Base-by-base conservation (phyloP, 2,797 vertebrate species). In the Etheostoma perlongum region DNA sequence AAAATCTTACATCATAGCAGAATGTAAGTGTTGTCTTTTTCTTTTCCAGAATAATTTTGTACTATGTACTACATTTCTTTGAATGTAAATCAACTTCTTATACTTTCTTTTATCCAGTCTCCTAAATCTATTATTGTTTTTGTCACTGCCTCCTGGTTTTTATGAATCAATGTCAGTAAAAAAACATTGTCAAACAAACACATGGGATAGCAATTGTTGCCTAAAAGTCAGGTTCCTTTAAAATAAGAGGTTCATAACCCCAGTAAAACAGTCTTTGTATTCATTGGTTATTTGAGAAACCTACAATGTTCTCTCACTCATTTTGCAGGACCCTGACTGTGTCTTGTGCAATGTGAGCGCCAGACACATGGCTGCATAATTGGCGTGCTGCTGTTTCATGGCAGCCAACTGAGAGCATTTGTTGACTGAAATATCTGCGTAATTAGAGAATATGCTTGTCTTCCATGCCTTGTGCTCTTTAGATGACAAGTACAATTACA, bases 401-500 rank as follows among this genome's bases (percentile, higher is more conserved):
- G 87, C 85, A 91, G 85, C 85, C 84, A 85, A 76, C 85, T 67
- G 83, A 74, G 86, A 86, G 78, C 57, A 81, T 88, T 88, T 88
- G 86, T 85, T 83, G 88, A 93, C 85, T 79, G 83, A 87, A 91
- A 91, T 88, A 78, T 90, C 78, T 49, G 74, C 33, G 72, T 87
- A 92, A 92, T 94, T 85, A 91, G 84, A 86, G 76, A 81, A 55
- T 68, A 44, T 46, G 76, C 82, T 82, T 14, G 70, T 85, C 71
- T 76, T 82, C 79, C 64, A 75, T 88, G 88, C 82, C 77, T 88
- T 55, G 44, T 76, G 81, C 88, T 91, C 85, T 85, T 89, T 84
- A 78, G 82, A 86, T 85, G 81, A 88, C 77, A 85, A 85, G 82
- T 58, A 85, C 87, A 93, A 92, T 93, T 89, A 87, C 78, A 91